Evolutionary conservation across 2,113 vertebrate species (phyloP), one percentile per base, ranked within the genome.

Genomic region (Menidia beryllina): DNA sequence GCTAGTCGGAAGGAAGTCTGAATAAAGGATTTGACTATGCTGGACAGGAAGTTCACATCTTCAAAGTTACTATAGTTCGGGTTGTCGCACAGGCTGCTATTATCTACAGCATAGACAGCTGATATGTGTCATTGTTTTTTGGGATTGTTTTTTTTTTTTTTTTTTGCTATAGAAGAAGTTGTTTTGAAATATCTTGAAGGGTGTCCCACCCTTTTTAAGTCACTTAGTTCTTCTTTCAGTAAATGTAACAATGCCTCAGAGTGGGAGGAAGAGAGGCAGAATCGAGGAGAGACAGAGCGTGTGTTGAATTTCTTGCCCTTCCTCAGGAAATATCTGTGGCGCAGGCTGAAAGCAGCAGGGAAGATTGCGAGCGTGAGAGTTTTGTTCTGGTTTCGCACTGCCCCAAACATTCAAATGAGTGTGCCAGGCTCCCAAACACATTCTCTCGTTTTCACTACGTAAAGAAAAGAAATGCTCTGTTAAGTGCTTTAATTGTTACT

Each of bases 281-380:
- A 43, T 50, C 36, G 25, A 45, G 70, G 72, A 81, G 79, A 82
- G 82, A 86, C 67, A 79, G 89, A 90, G 79, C 86, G 76, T 30
- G 10, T 56, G 83, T 81, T 87, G 86, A 88, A 83, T 91, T 73
- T 49, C 71, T 80, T 86, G 79, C 77, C 81, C 86, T 93, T 92
- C 90, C 91, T 92, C 90, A 93, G 93, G 92, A 93, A 93, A 91
- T 93, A 86, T 91, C 88, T 91, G 86, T 89, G 83, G 84, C 59
- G 65, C 62, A 56, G 65, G 82, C 83, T 81, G 81, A 89, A 76
- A 75, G 76, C 79, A 84, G 68, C 73, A 34, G 75, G 50, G 69
- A 73, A 87, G 91, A 86, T 88, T 87, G 72, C 36, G 26, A 88
- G 87, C 75, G 77, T 88, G 91, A 89, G 91, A 90, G 66, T 85